These are phyloP conservation scores for Raja brachyura DNA, from an alignment of 2,113 vertebrate species.

Conservation along the genomic window DNA sequence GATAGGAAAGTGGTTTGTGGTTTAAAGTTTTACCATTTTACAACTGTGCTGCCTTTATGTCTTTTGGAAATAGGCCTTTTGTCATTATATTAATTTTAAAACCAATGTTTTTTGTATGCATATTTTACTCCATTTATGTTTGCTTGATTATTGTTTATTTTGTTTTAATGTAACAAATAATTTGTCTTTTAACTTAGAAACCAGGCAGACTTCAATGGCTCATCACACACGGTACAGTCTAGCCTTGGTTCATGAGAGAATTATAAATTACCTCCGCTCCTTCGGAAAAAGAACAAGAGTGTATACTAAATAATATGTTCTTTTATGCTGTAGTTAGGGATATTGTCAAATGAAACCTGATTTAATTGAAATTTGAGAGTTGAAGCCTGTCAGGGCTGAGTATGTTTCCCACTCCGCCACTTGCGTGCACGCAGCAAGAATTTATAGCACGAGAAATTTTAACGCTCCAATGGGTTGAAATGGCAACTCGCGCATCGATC, in stretches of 20 bases:
- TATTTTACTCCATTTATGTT: neutral
- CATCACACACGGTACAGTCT: neutral
- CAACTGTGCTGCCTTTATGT: neutral
- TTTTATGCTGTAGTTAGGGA: neutral
- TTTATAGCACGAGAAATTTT: constrained; percentile 41
- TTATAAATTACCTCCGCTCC: neutral
- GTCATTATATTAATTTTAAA: neutral
- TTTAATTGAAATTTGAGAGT: constrained; percentile 14
- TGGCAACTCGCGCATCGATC: constrained; percentile 40
- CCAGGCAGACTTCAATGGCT: neutral
- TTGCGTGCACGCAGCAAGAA: constrained; percentile 44
- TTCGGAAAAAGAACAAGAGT: neutral
- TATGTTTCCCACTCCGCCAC: constrained; percentile 38
- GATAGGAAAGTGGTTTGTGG: neutral
- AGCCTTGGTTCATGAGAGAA: neutral
- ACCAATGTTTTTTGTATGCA: neutral
- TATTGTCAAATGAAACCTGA: constrained; percentile 18
- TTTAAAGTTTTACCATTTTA: neutral
- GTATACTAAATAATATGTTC: neutral
- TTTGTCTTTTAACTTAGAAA: neutral
- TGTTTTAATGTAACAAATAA: neutral
- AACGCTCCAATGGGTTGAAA: constrained; percentile 43
- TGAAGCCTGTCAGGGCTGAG: neutral
- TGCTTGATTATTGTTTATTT: neutral
- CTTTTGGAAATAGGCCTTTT: neutral